Evolutionary conservation across 2,797 vertebrate species (phyloP), one percentile per base, ranked within the genome.

Genomic region (Agapornis canus): DNA sequence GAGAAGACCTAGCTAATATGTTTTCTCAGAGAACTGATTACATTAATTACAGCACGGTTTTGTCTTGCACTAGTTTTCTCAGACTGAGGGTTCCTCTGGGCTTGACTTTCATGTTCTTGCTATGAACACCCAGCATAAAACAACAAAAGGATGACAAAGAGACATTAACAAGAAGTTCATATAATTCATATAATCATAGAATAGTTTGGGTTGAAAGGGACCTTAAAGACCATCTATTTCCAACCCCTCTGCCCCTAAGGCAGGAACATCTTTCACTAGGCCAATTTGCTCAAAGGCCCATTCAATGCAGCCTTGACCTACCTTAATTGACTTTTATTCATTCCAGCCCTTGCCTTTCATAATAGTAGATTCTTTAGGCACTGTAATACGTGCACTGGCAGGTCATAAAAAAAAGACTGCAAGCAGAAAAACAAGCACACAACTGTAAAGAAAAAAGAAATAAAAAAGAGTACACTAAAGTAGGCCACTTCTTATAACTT

Each of bases 401-500:
- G 21, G 66, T 78, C 43, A n/a, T 45, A 39, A 66, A 80, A 68
- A 59, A 45, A 45, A 51, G 48, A 23, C 25, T 87, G 76, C 45
- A 85, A 68, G 64, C 12, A 82, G 40, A 71, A 88, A 92, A 93
- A 61, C 29, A 85, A 86, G 56, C n/a, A 86, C 54, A 90, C 49
- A 88, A 82, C 75, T 82, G 45, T 61, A 85, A 83, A 81, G 76
- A 81, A 93, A 60, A 89, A 82, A 75, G 13, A 65, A 77, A 73
- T 68, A 9, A 56, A 82, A 92, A 84, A 70, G 61, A 76, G 76
- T 79, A 79, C 85, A 81, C n/a, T 84, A 91, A 96, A 97, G 87
- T 96, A 96, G 94, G 94, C 56, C 92, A 92, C 47, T 89, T 92
- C 73, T 52, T 86, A 21, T 31, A 96, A 92, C 56, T 73, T 76